Evolutionary conservation across 2,888 invertebrate genomes (phyloP).

Genomic region (Lacanobia wlatinum): DNA sequence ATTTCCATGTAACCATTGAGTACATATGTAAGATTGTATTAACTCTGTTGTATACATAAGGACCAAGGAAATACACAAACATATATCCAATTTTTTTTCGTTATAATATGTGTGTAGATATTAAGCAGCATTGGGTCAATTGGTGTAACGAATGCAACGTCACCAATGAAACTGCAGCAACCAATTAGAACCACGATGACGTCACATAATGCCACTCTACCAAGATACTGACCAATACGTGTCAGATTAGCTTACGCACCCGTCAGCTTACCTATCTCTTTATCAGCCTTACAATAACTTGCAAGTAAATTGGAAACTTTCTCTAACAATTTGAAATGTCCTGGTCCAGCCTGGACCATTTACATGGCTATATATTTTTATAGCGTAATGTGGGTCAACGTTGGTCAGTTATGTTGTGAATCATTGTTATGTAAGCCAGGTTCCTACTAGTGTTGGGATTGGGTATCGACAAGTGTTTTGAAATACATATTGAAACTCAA

Average conservation of each 20-base stretch:
- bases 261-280: background rate
- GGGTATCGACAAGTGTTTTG: background rate
- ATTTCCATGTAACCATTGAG: too few relatives aligned
- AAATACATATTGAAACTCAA: background rate
- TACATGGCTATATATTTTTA: conserved; percentile 38
- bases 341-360: conserved; percentile 30
- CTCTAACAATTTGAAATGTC: conserved; percentile 27
- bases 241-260: background rate
- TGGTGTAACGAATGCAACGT: background rate
- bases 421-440: conserved; percentile 50
- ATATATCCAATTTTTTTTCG: too few relatives aligned
- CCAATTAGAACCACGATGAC: background rate
- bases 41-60: too few relatives aligned
- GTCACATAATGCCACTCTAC: conserved; percentile 1
- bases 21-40: too few relatives aligned
- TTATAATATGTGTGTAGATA: too few relatives aligned
- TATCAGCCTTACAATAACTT: conserved; percentile 1
- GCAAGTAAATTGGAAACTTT: conserved; percentile 32
- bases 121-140: too few relatives aligned
- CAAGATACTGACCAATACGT: background rate
- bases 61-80: too few relatives aligned
- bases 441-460: conserved; percentile 52
- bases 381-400: conserved; percentile 42
- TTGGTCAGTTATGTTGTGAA: conserved; percentile 54
- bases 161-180: background rate